Evolutionary conservation across 2,113 vertebrate species (phyloP).

Genomic region (Formicarius rufipectus): DNA sequence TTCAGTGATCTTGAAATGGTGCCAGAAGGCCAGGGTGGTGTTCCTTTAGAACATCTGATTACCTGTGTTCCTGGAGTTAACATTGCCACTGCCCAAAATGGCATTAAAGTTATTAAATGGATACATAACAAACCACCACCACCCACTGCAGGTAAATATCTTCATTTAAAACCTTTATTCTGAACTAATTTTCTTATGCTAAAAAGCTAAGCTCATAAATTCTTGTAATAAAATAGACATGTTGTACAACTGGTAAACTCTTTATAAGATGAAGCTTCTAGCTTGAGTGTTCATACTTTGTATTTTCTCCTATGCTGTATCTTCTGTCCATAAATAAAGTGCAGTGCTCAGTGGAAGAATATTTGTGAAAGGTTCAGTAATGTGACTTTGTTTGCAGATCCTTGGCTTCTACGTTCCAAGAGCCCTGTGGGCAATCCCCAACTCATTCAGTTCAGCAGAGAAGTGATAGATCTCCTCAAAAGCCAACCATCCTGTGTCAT

Average conservation of each 20-base stretch:
- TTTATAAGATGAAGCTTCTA: background rate
- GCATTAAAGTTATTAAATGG: constrained; percentile 97
- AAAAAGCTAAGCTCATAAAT: background rate
- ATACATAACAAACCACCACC: constrained; percentile 94
- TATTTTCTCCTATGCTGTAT: background rate
- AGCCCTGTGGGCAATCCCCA: constrained; percentile 96
- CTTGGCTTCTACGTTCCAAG: constrained; percentile 92
- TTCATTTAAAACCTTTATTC: background rate
- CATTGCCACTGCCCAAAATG: constrained; percentile 92
- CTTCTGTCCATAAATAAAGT: background rate
- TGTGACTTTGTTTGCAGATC: constrained; percentile 67
- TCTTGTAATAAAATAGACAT: background rate
- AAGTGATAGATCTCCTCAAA: constrained; percentile 94
- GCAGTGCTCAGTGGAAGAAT: background rate
- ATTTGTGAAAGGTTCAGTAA: background rate
- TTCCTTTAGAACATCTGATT: constrained; percentile 93
- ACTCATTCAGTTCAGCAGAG: constrained; percentile 95
- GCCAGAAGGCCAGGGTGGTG: constrained; percentile 82
- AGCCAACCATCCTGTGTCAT: constrained; percentile 87
- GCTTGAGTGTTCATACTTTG: background rate
- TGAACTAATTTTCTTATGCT: background rate
- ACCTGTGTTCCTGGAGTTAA: constrained; percentile 94
- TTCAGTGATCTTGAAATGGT: constrained; percentile 82
- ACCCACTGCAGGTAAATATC: constrained; percentile 82
- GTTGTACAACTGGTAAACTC: background rate